These are phyloP conservation scores for Azemiops feae DNA, from an alignment of 2,113 vertebrate genomes.

Conservation along the genomic window DNA sequence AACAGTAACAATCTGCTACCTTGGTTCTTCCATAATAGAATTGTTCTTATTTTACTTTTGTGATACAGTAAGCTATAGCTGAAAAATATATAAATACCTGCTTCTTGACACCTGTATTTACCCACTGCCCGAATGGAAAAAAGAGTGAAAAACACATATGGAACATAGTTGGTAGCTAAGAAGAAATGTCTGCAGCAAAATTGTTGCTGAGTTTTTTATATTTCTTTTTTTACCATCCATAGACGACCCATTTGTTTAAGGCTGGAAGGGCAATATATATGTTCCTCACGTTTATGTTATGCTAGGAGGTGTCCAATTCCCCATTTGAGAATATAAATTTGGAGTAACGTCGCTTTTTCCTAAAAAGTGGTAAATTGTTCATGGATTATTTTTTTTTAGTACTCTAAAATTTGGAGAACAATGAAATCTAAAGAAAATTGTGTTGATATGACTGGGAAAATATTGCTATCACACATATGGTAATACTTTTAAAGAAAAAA, in stretches of 20 bases:
- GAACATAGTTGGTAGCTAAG: too few species aligned
- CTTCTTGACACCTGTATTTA: background rate
- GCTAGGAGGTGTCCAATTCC: background rate
- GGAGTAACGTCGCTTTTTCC: background rate
- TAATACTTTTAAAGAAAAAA: background rate
- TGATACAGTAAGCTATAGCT: background rate
- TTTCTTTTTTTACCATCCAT: background rate
- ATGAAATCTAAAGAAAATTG: background rate
- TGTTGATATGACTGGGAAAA: background rate
- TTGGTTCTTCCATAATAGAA: constrained; percentile 29
- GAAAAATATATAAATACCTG: background rate
- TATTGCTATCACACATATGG: background rate
- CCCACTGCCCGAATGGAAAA: background rate
- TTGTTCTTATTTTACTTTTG: background rate
- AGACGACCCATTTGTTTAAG: background rate
- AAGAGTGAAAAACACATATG: background rate
- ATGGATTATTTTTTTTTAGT: background rate
- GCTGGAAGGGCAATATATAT: background rate
- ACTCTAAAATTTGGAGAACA: background rate
- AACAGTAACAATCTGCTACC: constrained; percentile 17
- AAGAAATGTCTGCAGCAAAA: background rate
- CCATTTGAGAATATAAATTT: background rate
- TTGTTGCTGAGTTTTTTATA: background rate
- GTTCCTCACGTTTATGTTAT: background rate
- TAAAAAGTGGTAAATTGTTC: background rate